phyloP scores from a whole-genome alignment of 2,797 vertebrate genomes.

The Aphelocoma californica region DNA sequence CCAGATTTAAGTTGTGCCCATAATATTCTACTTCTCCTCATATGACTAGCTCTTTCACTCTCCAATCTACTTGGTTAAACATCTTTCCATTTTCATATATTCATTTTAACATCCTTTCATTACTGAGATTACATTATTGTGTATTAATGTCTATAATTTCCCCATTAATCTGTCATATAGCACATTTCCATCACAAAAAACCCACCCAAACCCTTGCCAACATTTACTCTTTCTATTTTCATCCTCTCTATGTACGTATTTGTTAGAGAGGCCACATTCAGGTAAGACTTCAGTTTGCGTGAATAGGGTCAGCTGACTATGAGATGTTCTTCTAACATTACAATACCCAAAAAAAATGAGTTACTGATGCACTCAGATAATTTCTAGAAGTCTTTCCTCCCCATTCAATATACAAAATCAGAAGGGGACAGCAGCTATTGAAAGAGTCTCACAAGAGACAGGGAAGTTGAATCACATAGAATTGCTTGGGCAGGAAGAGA shows the following conservation, averaged over 20 bases:
- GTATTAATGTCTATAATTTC: slow-evolving; percentile 46
- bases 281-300: neutral
- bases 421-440: neutral
- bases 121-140: neutral
- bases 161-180: neutral
- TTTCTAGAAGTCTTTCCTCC: neutral
- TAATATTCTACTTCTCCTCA: neutral
- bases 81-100: neutral
- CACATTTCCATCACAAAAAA: neutral
- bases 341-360: neutral
- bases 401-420: neutral
- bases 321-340: neutral
- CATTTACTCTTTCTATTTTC: neutral
- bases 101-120: neutral
- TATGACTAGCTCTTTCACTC: neutral
- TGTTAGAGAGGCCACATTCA: neutral
- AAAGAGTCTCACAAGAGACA: neutral
- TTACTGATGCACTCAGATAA: neutral
- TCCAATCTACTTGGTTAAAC: neutral
- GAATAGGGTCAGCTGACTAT: neutral
- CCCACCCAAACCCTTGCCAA: neutral
- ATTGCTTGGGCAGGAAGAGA: neutral
- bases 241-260: neutral
- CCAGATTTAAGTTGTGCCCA: neutral
- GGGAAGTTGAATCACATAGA: neutral